Percentiles rank a stretch among this genome's conserved stretches.
Conservation (phyloP, 2,888 invertebrate species). For the Pasiphila rectangulata region DNA sequence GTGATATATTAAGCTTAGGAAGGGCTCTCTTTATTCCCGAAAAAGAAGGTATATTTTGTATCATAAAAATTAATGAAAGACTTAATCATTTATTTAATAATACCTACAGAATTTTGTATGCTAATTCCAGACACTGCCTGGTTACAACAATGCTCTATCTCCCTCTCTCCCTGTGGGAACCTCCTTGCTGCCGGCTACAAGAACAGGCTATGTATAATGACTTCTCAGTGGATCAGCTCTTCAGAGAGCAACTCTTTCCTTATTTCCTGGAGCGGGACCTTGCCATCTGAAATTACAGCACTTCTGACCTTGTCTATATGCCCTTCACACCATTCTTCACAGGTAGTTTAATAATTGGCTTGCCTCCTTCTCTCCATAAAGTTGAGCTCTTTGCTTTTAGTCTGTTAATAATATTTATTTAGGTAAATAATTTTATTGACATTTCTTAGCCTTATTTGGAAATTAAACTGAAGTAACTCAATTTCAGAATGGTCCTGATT, state of each 20-base stretch:
- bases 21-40: constrained; percentile 80
- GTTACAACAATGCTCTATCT: constrained; percentile 67
- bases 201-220: constrained; percentile 65
- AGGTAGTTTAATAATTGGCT: constrained; percentile 45
- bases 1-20: constrained; percentile 80
- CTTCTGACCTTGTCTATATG: constrained; percentile 65
- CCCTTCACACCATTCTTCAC: constrained; percentile 70
- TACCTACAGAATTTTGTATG: not conserved
- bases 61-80: no score
- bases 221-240: constrained; percentile 72
- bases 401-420: not conserved
- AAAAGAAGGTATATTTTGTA: constrained; percentile 73
- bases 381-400: not conserved
- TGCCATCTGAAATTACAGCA: constrained; percentile 62
- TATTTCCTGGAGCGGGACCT: constrained; percentile 72
- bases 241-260: constrained; percentile 67
- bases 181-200: constrained; percentile 64
- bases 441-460: no score
- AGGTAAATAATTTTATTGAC: no score
- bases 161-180: constrained; percentile 70
- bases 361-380: not conserved
- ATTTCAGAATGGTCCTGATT: constrained; percentile 88
- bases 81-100: no score
- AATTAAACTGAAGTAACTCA: not conserved
- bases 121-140: constrained; percentile 61